phyloP scores from a whole-genome alignment of 2,113 vertebrate genomes.

The Lophura nycthemera region DNA sequence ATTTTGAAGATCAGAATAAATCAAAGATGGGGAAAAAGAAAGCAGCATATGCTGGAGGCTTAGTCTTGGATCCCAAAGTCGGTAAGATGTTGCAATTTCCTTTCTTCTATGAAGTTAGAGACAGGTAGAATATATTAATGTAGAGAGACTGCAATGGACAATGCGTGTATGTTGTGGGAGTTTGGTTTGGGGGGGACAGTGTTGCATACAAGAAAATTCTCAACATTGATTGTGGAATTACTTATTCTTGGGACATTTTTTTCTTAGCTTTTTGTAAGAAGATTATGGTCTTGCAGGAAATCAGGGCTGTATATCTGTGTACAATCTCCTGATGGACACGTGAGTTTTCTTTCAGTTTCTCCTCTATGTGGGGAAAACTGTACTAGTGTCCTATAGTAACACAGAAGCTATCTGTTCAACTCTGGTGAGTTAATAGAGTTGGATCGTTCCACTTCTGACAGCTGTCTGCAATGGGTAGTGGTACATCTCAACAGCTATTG shows the following conservation, averaged over 20 bases:
- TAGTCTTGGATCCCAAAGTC: constrained; percentile 99
- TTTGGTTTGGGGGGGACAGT: too few relatives aligned
- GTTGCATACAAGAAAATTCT: too few relatives aligned
- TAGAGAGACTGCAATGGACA: not conserved
- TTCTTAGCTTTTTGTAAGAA: not conserved
- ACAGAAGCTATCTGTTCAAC: constrained; percentile 79
- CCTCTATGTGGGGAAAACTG: constrained; percentile 73
- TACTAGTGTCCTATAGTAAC: constrained; percentile 78
- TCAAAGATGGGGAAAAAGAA: constrained; percentile 88
- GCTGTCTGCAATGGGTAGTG: not conserved
- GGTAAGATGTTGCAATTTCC: constrained; percentile 81
- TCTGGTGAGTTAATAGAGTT: constrained; percentile 74
- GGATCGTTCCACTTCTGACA: constrained; percentile 81
- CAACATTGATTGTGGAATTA: not conserved
- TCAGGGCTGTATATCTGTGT: too few relatives aligned
- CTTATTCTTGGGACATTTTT: not conserved
- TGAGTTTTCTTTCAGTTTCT: constrained; percentile 70
- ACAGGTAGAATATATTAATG: not conserved
- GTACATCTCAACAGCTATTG: not conserved
- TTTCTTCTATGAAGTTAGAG: constrained; percentile 3
- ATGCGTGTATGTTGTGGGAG: not conserved
- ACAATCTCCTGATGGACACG: too few relatives aligned
- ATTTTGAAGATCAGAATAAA: constrained; percentile 85
- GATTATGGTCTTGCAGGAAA: too few relatives aligned
- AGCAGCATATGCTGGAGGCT: constrained; percentile 94